A percentile compares a stretch with the other conserved stretches of the same genome.
These are phyloP conservation scores for Dyspetes luteomarginatus DNA, from an alignment of 2,888 invertebrate genomes.

Conservation along the genomic window DNA sequence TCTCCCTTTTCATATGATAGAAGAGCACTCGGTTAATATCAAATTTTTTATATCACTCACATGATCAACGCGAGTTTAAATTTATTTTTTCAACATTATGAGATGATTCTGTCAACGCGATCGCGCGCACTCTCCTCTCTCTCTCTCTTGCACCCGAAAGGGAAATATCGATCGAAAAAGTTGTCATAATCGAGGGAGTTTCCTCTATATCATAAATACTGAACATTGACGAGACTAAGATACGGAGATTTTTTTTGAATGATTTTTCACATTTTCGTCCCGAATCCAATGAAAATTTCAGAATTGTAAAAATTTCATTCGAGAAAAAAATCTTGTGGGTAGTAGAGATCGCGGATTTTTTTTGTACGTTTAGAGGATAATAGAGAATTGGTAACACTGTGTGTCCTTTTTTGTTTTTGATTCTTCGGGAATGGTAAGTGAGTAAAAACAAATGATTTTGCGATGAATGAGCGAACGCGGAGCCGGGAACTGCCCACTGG, in stretches of 20 bases:
- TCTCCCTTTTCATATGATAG: neutral
- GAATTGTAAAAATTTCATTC: neutral
- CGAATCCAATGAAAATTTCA: neutral
- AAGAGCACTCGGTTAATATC: too few species aligned
- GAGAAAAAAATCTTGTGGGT: neutral
- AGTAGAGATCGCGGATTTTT: too few species aligned
- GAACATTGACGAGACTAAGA: too few species aligned
- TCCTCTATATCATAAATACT: too few species aligned
- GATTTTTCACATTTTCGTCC: neutral
- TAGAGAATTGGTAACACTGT: neutral
- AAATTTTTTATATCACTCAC: too few species aligned
- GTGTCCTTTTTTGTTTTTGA: neutral
- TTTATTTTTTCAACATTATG: too few species aligned
- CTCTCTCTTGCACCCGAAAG: neutral
- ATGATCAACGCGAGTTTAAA: too few species aligned
- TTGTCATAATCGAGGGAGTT: neutral
- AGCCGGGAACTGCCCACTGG: conserved; percentile 60
- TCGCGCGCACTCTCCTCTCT: neutral
- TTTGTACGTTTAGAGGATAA: too few species aligned
- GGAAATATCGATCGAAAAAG: neutral
- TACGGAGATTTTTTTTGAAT: neutral
- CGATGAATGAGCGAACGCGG: neutral
- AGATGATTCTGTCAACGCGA: neutral
- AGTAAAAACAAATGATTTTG: neutral
- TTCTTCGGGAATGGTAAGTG: neutral